phyloP scores from a whole-genome alignment of 1,140 invertebrate genomes.

The Ptiloglossa arizonensis region DNA sequence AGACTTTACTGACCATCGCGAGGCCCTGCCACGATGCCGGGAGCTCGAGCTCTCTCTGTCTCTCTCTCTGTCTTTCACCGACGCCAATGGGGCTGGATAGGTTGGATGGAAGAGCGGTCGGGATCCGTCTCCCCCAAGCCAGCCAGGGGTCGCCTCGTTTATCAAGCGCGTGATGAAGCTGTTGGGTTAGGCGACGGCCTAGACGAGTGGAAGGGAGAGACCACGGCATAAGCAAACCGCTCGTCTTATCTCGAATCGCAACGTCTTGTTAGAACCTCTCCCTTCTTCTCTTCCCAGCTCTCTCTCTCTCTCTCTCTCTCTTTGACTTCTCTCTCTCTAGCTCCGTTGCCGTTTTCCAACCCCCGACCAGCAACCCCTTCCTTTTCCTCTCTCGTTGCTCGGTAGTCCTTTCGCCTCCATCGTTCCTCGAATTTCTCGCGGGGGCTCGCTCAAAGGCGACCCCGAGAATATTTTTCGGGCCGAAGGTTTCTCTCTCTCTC shows the following conservation, averaged over 20 bases:
- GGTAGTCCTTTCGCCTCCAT: constrained; percentile 11
- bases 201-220: constrained; percentile 14
- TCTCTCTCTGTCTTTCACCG: no score
- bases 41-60: no score
- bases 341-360: neutral
- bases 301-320: no score
- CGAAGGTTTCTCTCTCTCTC: no score
- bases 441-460: constrained; percentile 21
- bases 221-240: constrained; percentile 62
- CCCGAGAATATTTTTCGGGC: constrained; percentile 36
- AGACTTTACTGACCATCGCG: constrained; percentile 32
- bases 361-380: neutral
- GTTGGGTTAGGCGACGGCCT: constrained; percentile 61
- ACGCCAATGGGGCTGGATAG: constrained; percentile 8
- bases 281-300: no score
- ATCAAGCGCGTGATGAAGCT: constrained; percentile 74
- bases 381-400: neutral
- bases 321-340: no score
- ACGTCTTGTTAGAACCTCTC: constrained; percentile 61
- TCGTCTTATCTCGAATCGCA: constrained; percentile 65
- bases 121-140: constrained; percentile 54
- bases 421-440: constrained; percentile 33
- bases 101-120: constrained; percentile 64
- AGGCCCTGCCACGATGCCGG: constrained; percentile 24
- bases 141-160: constrained; percentile 65